These are phyloP conservation scores for Deroplatys truncata DNA, from an alignment of 2,888 invertebrate genomes.

Conservation along the genomic window DNA sequence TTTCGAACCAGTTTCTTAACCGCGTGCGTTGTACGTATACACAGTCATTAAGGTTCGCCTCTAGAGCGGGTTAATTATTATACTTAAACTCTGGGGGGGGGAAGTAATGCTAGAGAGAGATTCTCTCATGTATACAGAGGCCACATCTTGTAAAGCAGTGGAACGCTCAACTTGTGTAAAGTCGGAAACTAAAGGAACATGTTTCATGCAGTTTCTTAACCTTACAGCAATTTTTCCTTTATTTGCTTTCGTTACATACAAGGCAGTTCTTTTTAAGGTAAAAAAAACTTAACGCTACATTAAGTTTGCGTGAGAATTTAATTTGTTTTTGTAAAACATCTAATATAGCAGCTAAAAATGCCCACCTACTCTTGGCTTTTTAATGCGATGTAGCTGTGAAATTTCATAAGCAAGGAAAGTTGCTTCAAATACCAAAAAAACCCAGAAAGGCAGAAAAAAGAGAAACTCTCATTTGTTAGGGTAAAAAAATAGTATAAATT, in stretches of 20 bases:
- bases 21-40: not conserved
- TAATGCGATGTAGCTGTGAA: too few species aligned
- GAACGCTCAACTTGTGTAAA: not conserved
- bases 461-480: too few species aligned
- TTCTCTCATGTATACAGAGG: not conserved
- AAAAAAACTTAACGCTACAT: too few species aligned
- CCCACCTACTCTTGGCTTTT: too few species aligned
- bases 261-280: not conserved
- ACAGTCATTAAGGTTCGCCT: not conserved
- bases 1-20: not conserved
- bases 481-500: too few species aligned
- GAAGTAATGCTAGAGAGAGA: not conserved
- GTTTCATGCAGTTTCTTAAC: not conserved
- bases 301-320: too few species aligned
- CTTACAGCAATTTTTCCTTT: not conserved
- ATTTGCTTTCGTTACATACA: not conserved
- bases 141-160: not conserved
- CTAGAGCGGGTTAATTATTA: not conserved
- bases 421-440: too few species aligned
- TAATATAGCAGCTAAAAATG: too few species aligned
- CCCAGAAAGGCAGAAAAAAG: too few species aligned
- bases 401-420: too few species aligned
- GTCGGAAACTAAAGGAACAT: not conserved
- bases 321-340: too few species aligned
- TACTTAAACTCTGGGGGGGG: not conserved